Percentiles rank a stretch among this genome's conserved stretches.
phyloP scores from a whole-genome alignment of 2,797 vertebrate genomes.

The Pangasius mekongensis region DNA sequence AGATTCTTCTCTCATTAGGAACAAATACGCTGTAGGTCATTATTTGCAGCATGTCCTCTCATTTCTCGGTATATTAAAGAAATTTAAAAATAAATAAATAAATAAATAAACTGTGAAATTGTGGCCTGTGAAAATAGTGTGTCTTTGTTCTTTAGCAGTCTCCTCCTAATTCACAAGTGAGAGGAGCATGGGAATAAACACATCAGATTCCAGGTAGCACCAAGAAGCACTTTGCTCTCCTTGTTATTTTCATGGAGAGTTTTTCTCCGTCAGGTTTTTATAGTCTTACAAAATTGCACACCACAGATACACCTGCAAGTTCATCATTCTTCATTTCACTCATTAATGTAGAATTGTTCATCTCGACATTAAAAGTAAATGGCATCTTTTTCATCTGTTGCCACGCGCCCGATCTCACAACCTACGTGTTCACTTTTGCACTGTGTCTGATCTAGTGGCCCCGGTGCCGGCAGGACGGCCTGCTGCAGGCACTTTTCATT shows the following conservation, averaged over 20 bases:
- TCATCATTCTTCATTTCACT: conserved; percentile 11
- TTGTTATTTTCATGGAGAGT: background rate
- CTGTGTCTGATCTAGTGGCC: conserved; percentile 42
- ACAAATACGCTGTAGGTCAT: conserved; percentile 36
- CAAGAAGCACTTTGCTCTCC: too few species aligned
- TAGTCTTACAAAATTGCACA: background rate
- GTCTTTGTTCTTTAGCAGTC: conserved; percentile 10
- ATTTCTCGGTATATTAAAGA: conserved; percentile 39
- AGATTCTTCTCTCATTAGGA: conserved; percentile 42
- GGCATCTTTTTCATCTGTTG: conserved; percentile 33
- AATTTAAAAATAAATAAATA: background rate
- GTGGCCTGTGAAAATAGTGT: background rate
- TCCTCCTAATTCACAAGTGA: conserved; percentile 7
- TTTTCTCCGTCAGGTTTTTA: background rate
- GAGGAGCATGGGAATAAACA: conserved; percentile 18
- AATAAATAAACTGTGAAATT: background rate
- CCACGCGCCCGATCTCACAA: background rate
- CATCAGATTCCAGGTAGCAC: background rate
- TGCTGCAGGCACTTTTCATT: conserved; percentile 66
- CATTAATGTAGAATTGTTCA: background rate
- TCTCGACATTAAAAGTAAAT: conserved; percentile 43
- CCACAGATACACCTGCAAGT: background rate
- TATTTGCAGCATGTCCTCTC: conserved; percentile 33
- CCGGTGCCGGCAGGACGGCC: conserved; percentile 38
- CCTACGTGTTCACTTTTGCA: conserved; percentile 31